Evolutionary conservation across 2,888 invertebrate species (phyloP).

Genomic region (Dorcus hopei): DNA sequence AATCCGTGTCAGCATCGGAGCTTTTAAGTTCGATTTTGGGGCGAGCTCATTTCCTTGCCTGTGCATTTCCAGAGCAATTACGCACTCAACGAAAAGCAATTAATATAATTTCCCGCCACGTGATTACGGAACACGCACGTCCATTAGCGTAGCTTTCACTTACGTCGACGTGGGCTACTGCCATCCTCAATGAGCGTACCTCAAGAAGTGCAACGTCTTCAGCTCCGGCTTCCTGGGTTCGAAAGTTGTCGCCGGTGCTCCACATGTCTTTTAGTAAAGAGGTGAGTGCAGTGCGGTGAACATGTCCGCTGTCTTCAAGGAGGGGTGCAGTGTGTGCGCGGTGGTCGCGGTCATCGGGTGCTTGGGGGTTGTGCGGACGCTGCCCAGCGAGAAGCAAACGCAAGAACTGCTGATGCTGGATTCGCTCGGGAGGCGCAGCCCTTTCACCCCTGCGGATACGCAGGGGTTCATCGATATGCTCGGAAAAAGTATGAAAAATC

Average conservation of each 20-base stretch:
- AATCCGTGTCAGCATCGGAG: too few relatives aligned
- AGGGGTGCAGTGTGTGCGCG: slow-evolving; percentile 27
- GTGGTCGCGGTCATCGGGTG: slow-evolving; percentile 28
- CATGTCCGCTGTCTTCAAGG: slow-evolving; percentile 33
- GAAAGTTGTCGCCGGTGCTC: slow-evolving; percentile 35
- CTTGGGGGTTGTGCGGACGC: slow-evolving; percentile 37
- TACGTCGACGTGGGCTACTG: slow-evolving; percentile 30
- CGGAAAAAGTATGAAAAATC: slow-evolving; percentile 68
- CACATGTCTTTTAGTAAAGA: slow-evolving; percentile 38
- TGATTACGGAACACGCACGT: slow-evolving; percentile 19
- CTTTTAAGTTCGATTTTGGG: too few relatives aligned
- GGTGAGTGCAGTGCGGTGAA: slow-evolving; percentile 37
- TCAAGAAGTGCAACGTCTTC: slow-evolving; percentile 27
- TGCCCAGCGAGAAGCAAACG: slow-evolving; percentile 65
- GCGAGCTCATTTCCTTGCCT: too few relatives aligned
- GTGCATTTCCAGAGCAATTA: too few relatives aligned
- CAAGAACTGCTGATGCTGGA: slow-evolving; percentile 73
- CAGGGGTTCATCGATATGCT: slow-evolving; percentile 79
- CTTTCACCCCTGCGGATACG: slow-evolving; percentile 54
- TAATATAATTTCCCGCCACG: too few relatives aligned
- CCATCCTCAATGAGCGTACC: slow-evolving; percentile 28
- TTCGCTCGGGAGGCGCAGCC: slow-evolving; percentile 65
- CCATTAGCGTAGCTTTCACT: slow-evolving; percentile 39
- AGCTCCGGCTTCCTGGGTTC: slow-evolving; percentile 35
- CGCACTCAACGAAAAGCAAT: too few relatives aligned